Conservation (phyloP, 2,797 vertebrate species). For the Trachops cirrhosus region DNA sequence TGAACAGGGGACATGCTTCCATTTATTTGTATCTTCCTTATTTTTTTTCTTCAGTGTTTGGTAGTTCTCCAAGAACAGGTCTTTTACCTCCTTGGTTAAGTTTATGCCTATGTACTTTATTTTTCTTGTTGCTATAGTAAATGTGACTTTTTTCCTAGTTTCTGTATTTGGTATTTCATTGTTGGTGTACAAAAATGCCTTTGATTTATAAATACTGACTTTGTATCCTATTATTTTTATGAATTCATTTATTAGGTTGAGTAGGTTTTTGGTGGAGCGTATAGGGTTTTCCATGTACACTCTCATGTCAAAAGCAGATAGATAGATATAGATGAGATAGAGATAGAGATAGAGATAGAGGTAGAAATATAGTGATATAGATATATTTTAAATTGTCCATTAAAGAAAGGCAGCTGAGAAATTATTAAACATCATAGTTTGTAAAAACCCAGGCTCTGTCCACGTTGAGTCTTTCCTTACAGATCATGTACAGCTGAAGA, state of each 20-base stretch:
- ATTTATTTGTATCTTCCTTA: background rate
- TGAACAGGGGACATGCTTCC: background rate
- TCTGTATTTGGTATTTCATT: background rate
- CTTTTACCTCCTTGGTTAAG: background rate
- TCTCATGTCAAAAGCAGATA: background rate
- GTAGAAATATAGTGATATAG: too few relatives aligned
- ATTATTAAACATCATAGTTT: background rate
- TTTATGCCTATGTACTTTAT: background rate
- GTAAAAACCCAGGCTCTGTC: background rate
- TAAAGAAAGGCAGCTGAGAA: background rate
- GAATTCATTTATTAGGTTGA: background rate
- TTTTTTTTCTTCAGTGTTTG: background rate
- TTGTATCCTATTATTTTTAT: background rate
- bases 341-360: too few relatives aligned
- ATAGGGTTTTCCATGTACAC: background rate
- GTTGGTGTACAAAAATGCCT: background rate
- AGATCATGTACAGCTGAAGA: background rate
- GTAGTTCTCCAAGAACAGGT: background rate
- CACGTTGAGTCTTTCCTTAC: background rate
- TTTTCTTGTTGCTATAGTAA: background rate
- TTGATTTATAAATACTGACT: background rate
- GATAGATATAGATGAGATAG: too few relatives aligned
- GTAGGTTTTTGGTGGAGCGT: background rate
- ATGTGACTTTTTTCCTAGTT: background rate
- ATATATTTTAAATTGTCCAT: background rate